Evolutionary conservation across 2,113 vertebrate genomes (phyloP).

Genomic region (Xiphorhynchus elegans): DNA sequence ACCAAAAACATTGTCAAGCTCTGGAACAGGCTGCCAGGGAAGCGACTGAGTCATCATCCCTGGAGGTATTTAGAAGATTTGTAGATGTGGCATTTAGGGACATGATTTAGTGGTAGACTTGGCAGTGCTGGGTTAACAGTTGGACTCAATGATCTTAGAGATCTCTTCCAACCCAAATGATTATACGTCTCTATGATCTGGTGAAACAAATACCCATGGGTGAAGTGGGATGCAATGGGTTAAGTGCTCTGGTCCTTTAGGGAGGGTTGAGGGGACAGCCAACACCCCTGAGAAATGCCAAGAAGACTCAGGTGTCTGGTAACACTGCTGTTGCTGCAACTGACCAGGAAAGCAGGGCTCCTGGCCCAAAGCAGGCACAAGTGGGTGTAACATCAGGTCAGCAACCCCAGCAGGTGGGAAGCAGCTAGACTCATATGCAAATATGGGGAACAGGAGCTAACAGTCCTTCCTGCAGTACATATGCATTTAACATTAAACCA

Average conservation of each 20-base stretch:
- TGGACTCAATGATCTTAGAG: neutral
- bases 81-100: neutral
- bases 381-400: neutral
- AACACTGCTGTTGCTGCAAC: neutral
- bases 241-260: neutral
- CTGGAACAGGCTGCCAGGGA: neutral
- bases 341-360: neutral
- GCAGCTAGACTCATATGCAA: neutral
- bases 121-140: neutral
- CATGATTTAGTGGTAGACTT: neutral
- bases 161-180: neutral
- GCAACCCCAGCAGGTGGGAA: neutral
- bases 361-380: neutral
- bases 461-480: neutral
- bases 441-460: neutral
- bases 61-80: neutral
- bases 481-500: neutral
- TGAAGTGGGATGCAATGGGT: neutral
- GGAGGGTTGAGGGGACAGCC: rapidly evolving
- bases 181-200: neutral
- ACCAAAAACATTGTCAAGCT: neutral
- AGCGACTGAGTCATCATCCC: neutral
- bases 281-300: neutral
- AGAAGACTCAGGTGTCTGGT: neutral
- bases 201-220: neutral